Evolutionary conservation across 2,113 vertebrate genomes (phyloP), one percentile per base, ranked within the genome.

Genomic region (Nymphicus hollandicus): DNA sequence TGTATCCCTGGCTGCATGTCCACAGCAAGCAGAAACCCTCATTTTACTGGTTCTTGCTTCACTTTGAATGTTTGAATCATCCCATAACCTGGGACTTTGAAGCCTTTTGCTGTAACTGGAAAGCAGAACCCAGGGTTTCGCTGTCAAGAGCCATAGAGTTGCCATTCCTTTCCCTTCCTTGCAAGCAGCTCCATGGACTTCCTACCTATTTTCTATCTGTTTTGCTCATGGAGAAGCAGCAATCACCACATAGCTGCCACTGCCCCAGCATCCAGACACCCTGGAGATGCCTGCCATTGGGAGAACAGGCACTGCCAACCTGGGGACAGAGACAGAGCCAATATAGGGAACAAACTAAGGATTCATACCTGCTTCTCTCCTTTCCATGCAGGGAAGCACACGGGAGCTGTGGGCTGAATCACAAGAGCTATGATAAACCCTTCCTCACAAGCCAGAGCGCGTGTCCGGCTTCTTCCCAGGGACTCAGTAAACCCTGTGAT

Each of bases 1-100:
- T 13, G 18, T 12, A 15, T 86, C 46, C 60, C 41, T 10, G 27
- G 5, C n/a, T 25, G 11, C 0, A 0, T 4, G 14, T 7, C 49
- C 58, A 39, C 35, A 72, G 37, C 22, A 17, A 44, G 27, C 39
- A 46, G 31, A 77, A 92, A 35, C 2, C 16, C 17, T 49, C 55
- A 1, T 25, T 46, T 71, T 37, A 29, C 44, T 2, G 0, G 23
- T 17, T 65, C 39, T 31, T 4, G 5, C 12, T 58, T 79, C 24
- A 8, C 25, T 68, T 18, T 10, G 13, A 55, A 50, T 7, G 12
- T 60, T 44, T 47, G 16, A 83, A 16, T 6, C 12, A 1, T 10
- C 12, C 49, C 64, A 24, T 10, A 53, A 52, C 8, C 23, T 12
- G 31, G 25, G 52, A 28, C 7, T 64, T 41, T 0, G 1, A 78